These are phyloP conservation scores for Rhinogobius similis DNA, from an alignment of 2,113 vertebrate genomes.

Conservation along the genomic window DNA sequence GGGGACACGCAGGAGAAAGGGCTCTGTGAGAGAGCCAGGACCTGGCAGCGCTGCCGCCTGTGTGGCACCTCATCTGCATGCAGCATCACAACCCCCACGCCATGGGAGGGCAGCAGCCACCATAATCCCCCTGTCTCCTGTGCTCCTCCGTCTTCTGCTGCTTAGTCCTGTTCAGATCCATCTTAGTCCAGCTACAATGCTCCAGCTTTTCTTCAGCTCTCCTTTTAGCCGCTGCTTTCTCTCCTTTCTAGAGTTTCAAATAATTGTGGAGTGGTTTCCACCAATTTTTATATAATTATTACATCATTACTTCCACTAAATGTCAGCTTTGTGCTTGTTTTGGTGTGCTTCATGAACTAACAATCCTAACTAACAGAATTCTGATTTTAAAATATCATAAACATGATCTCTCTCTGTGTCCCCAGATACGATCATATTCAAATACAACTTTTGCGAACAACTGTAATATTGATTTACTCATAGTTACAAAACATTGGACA, in stretches of 20 bases:
- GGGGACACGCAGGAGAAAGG: conserved; percentile 83
- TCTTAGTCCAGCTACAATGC: conserved; percentile 56
- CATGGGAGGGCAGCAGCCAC: conserved; percentile 78
- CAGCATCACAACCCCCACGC: conserved; percentile 89
- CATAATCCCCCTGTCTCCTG: conserved; percentile 75
- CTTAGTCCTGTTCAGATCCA: conserved; percentile 61
- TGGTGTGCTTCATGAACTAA: background rate
- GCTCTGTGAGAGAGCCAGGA: conserved; percentile 90
- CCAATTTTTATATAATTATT: background rate
- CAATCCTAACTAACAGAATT: no score
- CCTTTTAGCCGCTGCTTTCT: conserved; percentile 37
- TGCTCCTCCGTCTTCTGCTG: conserved; percentile 51
- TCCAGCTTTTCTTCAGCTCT: conserved; percentile 42
- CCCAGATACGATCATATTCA: no score
- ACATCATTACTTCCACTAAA: background rate
- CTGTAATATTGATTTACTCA: no score
- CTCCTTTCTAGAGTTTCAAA: background rate
- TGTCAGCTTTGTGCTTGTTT: background rate
- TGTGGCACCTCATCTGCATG: conserved; percentile 97
- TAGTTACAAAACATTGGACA: no score
- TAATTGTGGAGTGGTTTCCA: background rate
- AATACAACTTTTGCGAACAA: no score
- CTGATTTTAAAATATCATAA: no score
- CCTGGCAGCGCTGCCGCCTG: conserved; percentile 82
- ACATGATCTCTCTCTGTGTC: no score